These are phyloP conservation scores for Drosophila triauraria DNA, from an alignment of 1,140 invertebrate species.

Conservation along the genomic window DNA sequence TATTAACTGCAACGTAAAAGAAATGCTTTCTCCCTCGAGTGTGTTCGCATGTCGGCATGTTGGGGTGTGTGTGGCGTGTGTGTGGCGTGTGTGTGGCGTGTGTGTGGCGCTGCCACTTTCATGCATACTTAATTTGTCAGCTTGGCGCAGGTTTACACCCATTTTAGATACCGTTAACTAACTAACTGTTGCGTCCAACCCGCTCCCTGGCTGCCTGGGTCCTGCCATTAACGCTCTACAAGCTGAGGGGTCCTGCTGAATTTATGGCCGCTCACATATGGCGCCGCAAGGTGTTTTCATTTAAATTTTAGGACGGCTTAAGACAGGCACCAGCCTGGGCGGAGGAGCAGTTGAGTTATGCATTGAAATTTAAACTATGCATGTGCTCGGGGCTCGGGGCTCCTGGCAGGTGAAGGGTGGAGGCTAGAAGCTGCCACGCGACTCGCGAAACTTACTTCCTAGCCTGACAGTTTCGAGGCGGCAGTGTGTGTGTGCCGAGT, in stretches of 20 bases:
- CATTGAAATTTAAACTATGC: slow-evolving; percentile 68
- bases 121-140: slow-evolving; percentile 81
- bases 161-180: slow-evolving; percentile 67
- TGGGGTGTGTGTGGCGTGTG: background rate
- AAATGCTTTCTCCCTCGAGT: slow-evolving; percentile 17
- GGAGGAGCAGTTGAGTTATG: slow-evolving; percentile 56
- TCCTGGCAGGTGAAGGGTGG: slow-evolving; percentile 9
- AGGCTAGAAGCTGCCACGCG: slow-evolving; percentile 4
- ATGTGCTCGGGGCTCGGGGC: slow-evolving; percentile 24
- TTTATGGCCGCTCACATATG: slow-evolving; percentile 65
- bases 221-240: too few species aligned
- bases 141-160: slow-evolving; percentile 61
- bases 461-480: slow-evolving; percentile 24
- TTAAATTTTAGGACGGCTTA: slow-evolving; percentile 72
- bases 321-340: slow-evolving; percentile 21
- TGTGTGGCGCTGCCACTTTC: slow-evolving; percentile 52
- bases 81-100: background rate
- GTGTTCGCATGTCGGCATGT: background rate
- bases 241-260: slow-evolving; percentile 44
- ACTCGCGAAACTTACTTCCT: slow-evolving; percentile 48
- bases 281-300: slow-evolving; percentile 66
- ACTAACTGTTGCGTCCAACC: slow-evolving; percentile 68
- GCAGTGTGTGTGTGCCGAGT: slow-evolving; percentile 4
- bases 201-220: background rate
- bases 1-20: slow-evolving; percentile 67